Evolutionary conservation across 1,140 invertebrate species (phyloP), one percentile per base, ranked within the genome.

Genomic region (Cydia strobilella): DNA sequence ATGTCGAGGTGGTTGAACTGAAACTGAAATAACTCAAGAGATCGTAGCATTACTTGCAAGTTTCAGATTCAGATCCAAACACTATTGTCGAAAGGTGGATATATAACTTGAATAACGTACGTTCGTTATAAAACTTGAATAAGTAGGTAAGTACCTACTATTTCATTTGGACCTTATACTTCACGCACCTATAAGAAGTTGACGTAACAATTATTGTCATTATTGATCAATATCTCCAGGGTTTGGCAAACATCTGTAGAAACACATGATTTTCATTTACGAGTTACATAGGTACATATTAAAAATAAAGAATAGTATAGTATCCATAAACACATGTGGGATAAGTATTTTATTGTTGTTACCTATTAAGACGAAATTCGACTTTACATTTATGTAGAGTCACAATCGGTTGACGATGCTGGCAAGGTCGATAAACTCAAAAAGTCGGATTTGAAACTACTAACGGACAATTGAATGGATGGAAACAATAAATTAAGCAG

Each of bases 401-500:
- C n/a, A 18, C 9, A 59, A 66, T 6, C 63, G 27, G 15, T 66
- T 66, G 27, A 35, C 3, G 27, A 25, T 15, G 25, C 18, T 20
- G 54, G 20, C 20, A 35, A 66, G 65, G 65, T 69, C 35, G 27
- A 18, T 39, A 69, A 35, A 69, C 65, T 39, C n/a, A 18, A 69
- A 65, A 35, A 35, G 69, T 76, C 9, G 65, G 72, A 73, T 76
- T 79, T 75, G 77, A 77, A 48, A 74, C 76, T 75, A 72, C 74
- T 80, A 82, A 83, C 82, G 74, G 74, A 69, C 65, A 69, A 69
- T 69, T 35, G 65, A 79, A 82, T 84, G 81, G 83, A 82, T 90
- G 86, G 85, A 82, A 89, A 91, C 90, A 89, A 86, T 89, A 81
- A 90, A 87, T 90, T 90, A 90, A 81, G 79, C 81, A 82, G 81